Evolutionary conservation across 2,113 vertebrate genomes (phyloP), one percentile per base, ranked within the genome.

Genomic region (Vulpes vulpes): DNA sequence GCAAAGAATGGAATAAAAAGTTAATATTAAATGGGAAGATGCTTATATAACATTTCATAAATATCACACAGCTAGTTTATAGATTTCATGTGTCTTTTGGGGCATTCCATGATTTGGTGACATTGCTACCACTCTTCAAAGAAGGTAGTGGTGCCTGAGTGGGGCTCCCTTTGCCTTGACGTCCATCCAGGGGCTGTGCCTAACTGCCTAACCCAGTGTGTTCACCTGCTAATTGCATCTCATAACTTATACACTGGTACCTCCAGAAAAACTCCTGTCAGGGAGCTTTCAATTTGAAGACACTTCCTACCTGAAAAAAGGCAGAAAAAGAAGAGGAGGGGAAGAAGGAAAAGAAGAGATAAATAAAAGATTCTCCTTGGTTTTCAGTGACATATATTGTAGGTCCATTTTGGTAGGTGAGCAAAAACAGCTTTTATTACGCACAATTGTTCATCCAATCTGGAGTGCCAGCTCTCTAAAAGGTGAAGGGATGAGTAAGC

Each of bases 241-340:
- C 51, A 67, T 51, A 88, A 76, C 23, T 79, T n/a, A 91, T 43
- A 82, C 62, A 71, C 3, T 22, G 11, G 17, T 83, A 35, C 32
- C 59, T 92, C 51, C 38, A 2, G 8, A 90, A 64, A 98, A 97
- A 20, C 35, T 93, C 57, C 89, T 96, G 22, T 55, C 79, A 95
- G 76, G 88, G 82, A 95, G 22, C 11, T 96, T 96, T 97, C 88
- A 80, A 59, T 96, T 97, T 53, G 91, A 97, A 95, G 51, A 65
- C 5, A 35, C 12, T n/a, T 96, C 25, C 84, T 88, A 57, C 38
- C 43, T 53, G 81, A 78, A 51, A 92, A 92, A 98, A 98, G 69
- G 20, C 64, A 65, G 19, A 82, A 23, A 22, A 32, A 27, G 14
- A 11, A 59, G 23, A 25, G 43, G 38, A 49, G 15, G 30, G 27